These are phyloP conservation scores for Drosophila aff. DNA, from an alignment of 1,140 invertebrate genomes.

Conservation along the genomic window DNA sequence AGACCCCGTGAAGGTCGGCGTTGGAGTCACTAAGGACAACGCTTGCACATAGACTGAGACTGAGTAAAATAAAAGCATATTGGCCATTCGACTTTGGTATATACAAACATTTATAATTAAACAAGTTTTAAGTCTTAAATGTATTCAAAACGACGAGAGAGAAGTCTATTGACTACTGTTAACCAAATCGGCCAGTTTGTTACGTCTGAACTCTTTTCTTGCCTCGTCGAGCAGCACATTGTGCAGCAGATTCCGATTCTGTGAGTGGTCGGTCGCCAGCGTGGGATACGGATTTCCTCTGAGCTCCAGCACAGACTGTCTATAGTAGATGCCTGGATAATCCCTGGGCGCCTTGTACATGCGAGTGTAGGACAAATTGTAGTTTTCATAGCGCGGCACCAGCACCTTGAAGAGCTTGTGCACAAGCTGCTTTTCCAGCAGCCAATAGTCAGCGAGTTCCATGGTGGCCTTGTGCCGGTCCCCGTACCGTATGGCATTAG, in stretches of 20 bases:
- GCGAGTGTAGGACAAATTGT: conserved; percentile 89
- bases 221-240: conserved; percentile 90
- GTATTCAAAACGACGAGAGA: neutral
- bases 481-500: conserved; percentile 94
- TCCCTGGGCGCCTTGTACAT: conserved; percentile 89
- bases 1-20: neutral
- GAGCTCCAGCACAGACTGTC: conserved; percentile 91
- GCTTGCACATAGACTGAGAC: neutral
- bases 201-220: conserved; percentile 88
- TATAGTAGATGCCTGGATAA: conserved; percentile 86
- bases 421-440: conserved; percentile 94
- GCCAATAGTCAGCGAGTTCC: conserved; percentile 95
- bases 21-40: no score
- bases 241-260: conserved; percentile 89
- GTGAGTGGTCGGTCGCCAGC: conserved; percentile 86
- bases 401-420: conserved; percentile 97
- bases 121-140: conserved; percentile 20
- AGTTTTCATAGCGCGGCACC: conserved; percentile 92
- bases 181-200: conserved; percentile 66
- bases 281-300: conserved; percentile 90
- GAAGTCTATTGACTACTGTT: conserved; percentile 11
- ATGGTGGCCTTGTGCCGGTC: conserved; percentile 93
- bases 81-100: conserved; percentile 9
- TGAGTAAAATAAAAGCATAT: neutral
- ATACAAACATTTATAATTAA: conserved; percentile 38